Evolutionary conservation across 2,113 vertebrate species (phyloP), one percentile per base, ranked within the genome.

Genomic region (Emydura subglobosa): DNA sequence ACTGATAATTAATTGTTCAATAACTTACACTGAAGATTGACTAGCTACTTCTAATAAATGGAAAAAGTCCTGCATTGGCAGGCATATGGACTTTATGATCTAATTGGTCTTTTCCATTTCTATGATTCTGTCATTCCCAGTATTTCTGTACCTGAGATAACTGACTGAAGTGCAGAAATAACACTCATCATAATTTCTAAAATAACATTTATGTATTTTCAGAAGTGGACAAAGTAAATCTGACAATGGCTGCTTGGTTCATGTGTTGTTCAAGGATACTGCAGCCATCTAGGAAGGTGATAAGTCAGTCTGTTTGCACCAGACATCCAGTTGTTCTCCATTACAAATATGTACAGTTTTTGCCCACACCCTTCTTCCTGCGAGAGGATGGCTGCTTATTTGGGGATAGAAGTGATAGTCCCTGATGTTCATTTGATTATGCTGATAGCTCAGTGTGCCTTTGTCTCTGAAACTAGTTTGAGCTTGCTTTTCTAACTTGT

Each of bases 141-240:
- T n/a, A 6, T 2, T 42, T 78, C 47, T 86, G 88, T 86, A 17
- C 79, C 59, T 83, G 42, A 93, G 86, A 34, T 6, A 82, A 51
- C 55, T 90, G 54, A 83, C 24, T n/a, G 17, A 94, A 83, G 7
- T 21, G 68, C 61, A 90, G 85, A 68, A 95, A 82, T 78, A 91
- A 90, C 34, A 21, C 5, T 59, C 6, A 53, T 0, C 34, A 55
- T 87, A 27, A 89, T 82, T 92, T 80, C 49, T 88, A 79, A 90
- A 85, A 53, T 6, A 6, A 24, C 34, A 82, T 1, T 34, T 47
- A 47, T 78, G 74, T 39, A 39, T 47, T 78, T 9, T 81, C 44
- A 82, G 34, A 82, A 87, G 83, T 17, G 61, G 22, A n/a, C 92
- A 61, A n/a, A 50, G 74, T 61, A 87, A 82, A 49, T n/a, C 51